phyloP scores from a whole-genome alignment of 2,113 vertebrate genomes.

The Ictalurus furcatus region DNA sequence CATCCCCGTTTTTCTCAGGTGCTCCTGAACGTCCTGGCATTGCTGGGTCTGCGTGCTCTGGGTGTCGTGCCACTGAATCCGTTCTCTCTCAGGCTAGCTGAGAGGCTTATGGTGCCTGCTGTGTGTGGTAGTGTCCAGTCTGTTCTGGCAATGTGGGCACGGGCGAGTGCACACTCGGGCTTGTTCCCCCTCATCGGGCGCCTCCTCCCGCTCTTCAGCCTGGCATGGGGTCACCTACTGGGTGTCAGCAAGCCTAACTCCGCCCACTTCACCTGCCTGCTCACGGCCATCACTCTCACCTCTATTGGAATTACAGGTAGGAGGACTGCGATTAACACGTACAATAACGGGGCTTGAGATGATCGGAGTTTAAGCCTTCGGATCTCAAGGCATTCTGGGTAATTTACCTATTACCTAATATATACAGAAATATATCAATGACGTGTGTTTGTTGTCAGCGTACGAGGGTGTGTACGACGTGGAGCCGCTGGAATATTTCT shows the following conservation, averaged over 20 bases:
- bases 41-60: conserved; percentile 64
- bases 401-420: background rate
- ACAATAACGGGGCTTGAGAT: background rate
- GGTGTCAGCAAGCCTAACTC: conserved; percentile 56
- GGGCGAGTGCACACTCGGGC: conserved; percentile 53
- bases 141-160: conserved; percentile 68
- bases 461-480: conserved; percentile 48
- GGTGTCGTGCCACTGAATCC: conserved; percentile 59
- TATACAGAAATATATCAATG: background rate
- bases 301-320: conserved; percentile 68
- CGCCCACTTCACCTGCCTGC: conserved; percentile 47
- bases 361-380: background rate
- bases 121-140: conserved; percentile 67
- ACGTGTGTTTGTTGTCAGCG: conserved; percentile 54
- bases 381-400: background rate
- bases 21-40: conserved; percentile 64
- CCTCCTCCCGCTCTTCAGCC: conserved; percentile 66
- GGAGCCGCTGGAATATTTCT: conserved; percentile 68
- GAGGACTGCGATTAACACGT: background rate
- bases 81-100: conserved; percentile 66
- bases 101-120: conserved; percentile 70
- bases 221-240: conserved; percentile 63
- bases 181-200: conserved; percentile 59
- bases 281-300: conserved; percentile 60
- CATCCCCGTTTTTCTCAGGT: conserved; percentile 57